Percentiles rank a stretch among this genome's conserved stretches.
Evolutionary conservation across 2,888 invertebrate genomes (phyloP).

Genomic region (Coelogynopora nodosa): DNA sequence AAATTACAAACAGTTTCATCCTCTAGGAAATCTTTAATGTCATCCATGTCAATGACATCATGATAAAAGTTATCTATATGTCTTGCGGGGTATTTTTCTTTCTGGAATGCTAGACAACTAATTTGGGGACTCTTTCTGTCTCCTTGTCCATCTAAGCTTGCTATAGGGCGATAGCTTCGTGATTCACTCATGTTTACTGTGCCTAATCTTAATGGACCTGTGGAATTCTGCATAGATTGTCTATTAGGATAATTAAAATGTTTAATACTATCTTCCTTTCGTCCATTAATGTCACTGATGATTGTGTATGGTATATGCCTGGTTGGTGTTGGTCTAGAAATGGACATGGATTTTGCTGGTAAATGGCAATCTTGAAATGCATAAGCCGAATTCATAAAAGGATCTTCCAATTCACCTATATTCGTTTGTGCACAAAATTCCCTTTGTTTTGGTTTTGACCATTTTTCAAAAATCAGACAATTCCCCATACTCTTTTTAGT

Average conservation of each 20-base stretch:
- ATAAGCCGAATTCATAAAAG: neutral
- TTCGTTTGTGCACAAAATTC: neutral
- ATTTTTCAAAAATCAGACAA: neutral
- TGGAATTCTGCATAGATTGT: neutral
- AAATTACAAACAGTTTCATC: neutral
- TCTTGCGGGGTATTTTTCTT: neutral
- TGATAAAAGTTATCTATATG: neutral
- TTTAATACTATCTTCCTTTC: neutral
- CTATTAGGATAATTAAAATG: neutral
- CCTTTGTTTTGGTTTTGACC: neutral
- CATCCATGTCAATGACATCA: neutral
- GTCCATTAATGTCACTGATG: neutral
- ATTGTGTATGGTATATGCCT: neutral
- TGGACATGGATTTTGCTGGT: neutral
- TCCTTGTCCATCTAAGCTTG: neutral
- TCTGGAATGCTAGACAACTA: neutral
- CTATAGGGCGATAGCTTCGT: neutral
- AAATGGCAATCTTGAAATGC: neutral
- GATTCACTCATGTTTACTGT: neutral
- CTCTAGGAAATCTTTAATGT: neutral
- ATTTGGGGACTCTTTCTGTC: neutral
- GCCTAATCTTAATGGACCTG: neutral
- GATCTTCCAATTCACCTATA: neutral
- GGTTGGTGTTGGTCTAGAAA: neutral
- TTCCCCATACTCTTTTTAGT: neutral